These are phyloP conservation scores for Protomyctophum bolini DNA, from an alignment of 2,113 vertebrate genomes.

Conservation along the genomic window DNA sequence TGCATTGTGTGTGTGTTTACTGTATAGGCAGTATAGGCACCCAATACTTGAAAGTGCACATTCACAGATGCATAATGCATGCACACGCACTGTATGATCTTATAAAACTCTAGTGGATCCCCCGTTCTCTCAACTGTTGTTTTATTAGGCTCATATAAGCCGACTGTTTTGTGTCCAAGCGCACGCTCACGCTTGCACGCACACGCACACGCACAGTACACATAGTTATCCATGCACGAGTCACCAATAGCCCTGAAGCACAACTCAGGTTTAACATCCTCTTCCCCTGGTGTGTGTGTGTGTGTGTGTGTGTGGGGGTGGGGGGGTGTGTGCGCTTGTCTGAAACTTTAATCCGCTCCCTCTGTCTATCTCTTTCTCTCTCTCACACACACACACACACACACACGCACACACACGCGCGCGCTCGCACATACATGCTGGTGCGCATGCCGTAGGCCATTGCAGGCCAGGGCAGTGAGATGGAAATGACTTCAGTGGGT, in stretches of 20 bases:
- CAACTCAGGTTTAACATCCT: not conserved
- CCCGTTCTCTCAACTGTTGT: too few relatives aligned
- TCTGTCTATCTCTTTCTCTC: not conserved
- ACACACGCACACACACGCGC: conserved; percentile 1
- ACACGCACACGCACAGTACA: not conserved
- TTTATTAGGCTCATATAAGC: too few relatives aligned
- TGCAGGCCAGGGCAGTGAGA: conserved; percentile 48
- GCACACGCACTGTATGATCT: too few relatives aligned
- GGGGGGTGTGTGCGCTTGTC: not conserved
- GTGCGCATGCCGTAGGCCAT: conserved; percentile 33
- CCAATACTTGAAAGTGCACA: too few relatives aligned
- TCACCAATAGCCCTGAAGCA: not conserved
- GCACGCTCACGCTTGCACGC: not conserved
- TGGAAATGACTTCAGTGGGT: conserved; percentile 61
- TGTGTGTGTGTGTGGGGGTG: not conserved
- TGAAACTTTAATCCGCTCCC: not conserved
- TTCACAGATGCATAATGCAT: too few relatives aligned
- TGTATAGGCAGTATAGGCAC: too few relatives aligned
- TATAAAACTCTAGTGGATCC: too few relatives aligned
- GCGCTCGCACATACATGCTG: not conserved
- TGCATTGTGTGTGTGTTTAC: too few relatives aligned
- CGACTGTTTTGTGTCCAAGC: too few relatives aligned
- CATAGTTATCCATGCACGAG: too few relatives aligned
- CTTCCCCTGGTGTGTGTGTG: not conserved
- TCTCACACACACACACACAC: not conserved